Percentiles rank a stretch among this genome's conserved stretches.
Evolutionary conservation across 2,113 vertebrate genomes (phyloP).

Genomic region (Todiramphus chloris): DNA sequence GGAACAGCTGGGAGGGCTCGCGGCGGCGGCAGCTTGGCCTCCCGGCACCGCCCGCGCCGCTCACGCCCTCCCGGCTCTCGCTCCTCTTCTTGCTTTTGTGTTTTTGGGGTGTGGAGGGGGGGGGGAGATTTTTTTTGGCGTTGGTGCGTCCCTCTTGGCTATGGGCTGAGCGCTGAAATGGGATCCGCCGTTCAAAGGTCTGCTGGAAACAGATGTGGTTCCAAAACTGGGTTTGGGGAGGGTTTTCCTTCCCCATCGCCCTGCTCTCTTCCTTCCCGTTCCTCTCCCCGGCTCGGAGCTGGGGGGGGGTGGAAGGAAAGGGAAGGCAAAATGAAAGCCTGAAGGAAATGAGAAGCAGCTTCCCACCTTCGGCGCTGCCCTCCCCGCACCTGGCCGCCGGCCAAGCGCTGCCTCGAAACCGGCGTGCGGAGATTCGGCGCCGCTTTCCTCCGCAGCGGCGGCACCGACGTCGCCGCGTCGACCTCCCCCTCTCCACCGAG

Average conservation of each 20-base stretch:
- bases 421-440: rapidly evolving
- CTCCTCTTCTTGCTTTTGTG: neutral
- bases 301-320: neutral
- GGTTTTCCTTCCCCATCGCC: neutral
- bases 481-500: neutral
- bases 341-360: conserved; percentile 2
- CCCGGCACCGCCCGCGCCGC: neutral
- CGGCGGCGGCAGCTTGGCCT: neutral
- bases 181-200: neutral
- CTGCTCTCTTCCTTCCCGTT: neutral
- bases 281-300: neutral
- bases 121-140: neutral
- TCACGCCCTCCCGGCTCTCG: neutral
- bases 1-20: conserved; percentile 23
- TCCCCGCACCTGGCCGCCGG: neutral
- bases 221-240: neutral
- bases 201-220: neutral
- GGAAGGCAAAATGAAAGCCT: neutral
- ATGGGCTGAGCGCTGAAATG: neutral
- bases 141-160: neutral
- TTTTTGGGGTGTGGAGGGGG: neutral
- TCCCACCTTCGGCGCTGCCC: neutral
- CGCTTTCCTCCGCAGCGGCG: rapidly evolving
- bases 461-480: rapidly evolving
- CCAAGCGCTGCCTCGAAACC: neutral